Base-by-base conservation (phyloP, 2,797 vertebrate species). In the Acridotheres tristis region DNA sequence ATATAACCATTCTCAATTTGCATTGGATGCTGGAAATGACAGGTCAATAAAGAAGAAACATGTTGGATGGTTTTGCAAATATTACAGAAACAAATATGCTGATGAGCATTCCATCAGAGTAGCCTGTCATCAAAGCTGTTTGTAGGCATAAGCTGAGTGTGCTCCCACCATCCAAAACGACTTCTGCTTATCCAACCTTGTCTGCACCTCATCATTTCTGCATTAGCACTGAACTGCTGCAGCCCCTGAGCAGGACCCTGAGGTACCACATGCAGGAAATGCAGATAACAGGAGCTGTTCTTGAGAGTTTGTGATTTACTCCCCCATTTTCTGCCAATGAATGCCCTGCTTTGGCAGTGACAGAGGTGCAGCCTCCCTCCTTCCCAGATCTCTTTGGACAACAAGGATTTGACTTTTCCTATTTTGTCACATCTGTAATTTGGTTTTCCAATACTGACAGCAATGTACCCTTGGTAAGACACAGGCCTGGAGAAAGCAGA, bases 11-110 rank as follows among this genome's bases (percentile, higher is more conserved):
- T 81, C 48, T 71, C 8, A 11, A 36, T 93, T 69, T 89, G 26
- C n/a, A 45, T 1, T 63, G 59, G 26, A 34, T 94, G 36, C 22
- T 86, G 74, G 62, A 84, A 91, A 84, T 50, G 23, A 30, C 66
- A 79, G 55, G 51, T 55, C 13, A 0, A 69, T 89, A 93, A 90
- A 67, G 83, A 36, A 86, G 74, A 90, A 94, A 88, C 8, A 43
- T 55, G 40, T 59, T 76, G 29, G 48, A 69, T 69, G 47, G 18
- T 81, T 82, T 79, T 81, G 43, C 23, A 93, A 93, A 67, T 59
- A 81, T 36, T 82, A 11, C 8, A 86, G 66, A 91, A 91, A 84
- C 16, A 93, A 90, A 72, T 47, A 66, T 30, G n/a, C 58, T 73
- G 50, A 78, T 86, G 38, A 85, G 43, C 36, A 59, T 86, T 86